phyloP scores from a whole-genome alignment of 2,797 vertebrate genomes.

The Xenentodon cancila region DNA sequence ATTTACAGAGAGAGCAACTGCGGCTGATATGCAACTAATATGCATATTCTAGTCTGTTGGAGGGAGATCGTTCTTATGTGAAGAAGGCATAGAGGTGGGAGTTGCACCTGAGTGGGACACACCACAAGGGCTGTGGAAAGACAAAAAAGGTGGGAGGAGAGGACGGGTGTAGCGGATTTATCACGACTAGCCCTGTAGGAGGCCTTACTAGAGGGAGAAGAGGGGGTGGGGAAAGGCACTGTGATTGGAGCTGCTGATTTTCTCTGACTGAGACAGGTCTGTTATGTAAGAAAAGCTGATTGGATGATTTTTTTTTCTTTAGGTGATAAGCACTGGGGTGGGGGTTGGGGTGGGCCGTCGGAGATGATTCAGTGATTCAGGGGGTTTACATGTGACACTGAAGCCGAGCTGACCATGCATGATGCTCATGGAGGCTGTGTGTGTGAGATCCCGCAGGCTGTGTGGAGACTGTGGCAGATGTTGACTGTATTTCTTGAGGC shows the following conservation, averaged over 20 bases:
- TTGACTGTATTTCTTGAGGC: constrained; percentile 58
- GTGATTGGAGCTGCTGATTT: constrained; percentile 60
- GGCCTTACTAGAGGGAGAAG: constrained; percentile 44
- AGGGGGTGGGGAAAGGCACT: constrained; percentile 1
- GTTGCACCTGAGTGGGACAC: constrained; percentile 46
- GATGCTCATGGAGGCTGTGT: constrained; percentile 53
- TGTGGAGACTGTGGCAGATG: constrained; percentile 65
- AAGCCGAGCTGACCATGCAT: constrained; percentile 44
- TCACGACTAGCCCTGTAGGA: constrained; percentile 57
- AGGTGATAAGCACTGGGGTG: constrained; percentile 45
- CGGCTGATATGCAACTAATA: constrained; percentile 81
- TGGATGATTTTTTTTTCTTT: constrained; percentile 50
- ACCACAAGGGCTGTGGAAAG: constrained; percentile 39
- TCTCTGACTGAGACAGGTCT: constrained; percentile 56
- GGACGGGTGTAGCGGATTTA: constrained; percentile 62
- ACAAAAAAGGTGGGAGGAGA: constrained; percentile 19
- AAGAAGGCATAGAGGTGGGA: constrained; percentile 53
- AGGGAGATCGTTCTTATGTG: constrained; percentile 65
- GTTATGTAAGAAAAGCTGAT: constrained; percentile 61
- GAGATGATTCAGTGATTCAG: constrained; percentile 22
- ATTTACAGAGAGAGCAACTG: constrained; percentile 79
- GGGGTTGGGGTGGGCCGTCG: constrained; percentile 30
- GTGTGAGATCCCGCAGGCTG: constrained; percentile 41
- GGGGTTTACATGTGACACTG: constrained; percentile 47
- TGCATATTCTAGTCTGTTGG: constrained; percentile 80